A percentile compares a stretch with the other conserved stretches of the same genome.
Evolutionary conservation across 1,140 invertebrate species (phyloP).

Genomic region (Cherax quadricarinatus): DNA sequence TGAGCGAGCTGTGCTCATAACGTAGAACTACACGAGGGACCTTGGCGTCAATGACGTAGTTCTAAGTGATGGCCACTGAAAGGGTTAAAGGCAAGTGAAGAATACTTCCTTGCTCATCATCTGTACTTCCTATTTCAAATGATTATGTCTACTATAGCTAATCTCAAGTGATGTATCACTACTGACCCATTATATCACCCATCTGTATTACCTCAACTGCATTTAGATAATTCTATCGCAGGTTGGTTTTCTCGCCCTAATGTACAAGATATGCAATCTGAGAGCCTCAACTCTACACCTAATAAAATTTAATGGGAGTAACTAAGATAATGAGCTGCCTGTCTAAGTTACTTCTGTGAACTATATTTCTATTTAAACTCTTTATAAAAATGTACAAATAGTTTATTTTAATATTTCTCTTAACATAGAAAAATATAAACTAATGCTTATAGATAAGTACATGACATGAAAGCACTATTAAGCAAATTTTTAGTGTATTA

Average conservation of each 20-base stretch:
- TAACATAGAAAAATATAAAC: constrained; percentile 15
- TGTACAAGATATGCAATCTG: not conserved
- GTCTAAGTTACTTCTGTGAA: not conserved
- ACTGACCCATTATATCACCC: not conserved
- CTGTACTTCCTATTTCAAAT: not conserved
- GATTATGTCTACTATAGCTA: not conserved
- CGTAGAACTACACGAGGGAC: too few species aligned
- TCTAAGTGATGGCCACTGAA: too few species aligned
- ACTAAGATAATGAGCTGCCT: not conserved
- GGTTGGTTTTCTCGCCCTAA: not conserved
- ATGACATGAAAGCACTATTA: not conserved
- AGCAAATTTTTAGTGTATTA: not conserved
- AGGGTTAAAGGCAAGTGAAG: not conserved
- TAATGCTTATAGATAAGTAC: constrained; percentile 9
- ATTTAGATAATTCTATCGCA: not conserved
- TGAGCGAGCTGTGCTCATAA: too few species aligned
- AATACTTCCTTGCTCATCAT: not conserved
- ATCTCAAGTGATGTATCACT: not conserved
- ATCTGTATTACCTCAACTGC: too few species aligned
- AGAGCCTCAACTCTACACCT: not conserved
- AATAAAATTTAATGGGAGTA: not conserved
- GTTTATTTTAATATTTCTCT: not conserved
- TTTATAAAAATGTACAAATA: constrained; percentile 6
- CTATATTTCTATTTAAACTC: not conserved
- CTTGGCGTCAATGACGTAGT: too few species aligned